Conservation (phyloP, 2,113 vertebrate species). For the Craseonycteris thonglongyai region DNA sequence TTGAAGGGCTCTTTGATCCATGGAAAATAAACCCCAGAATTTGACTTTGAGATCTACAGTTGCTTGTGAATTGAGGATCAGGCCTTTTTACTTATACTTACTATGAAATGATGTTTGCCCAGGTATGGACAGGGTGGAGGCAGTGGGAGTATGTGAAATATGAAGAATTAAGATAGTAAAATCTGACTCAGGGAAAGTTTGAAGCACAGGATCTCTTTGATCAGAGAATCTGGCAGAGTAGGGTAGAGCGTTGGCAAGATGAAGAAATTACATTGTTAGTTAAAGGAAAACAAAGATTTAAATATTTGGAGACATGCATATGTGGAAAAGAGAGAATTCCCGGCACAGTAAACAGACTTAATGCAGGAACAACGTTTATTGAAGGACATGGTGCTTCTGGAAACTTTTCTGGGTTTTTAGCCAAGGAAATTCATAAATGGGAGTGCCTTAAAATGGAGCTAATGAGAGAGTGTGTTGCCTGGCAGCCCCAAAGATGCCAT, state of each 20-base stretch:
- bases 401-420: slow-evolving; percentile 42
- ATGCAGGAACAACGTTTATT: neutral
- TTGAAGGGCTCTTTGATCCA: neutral
- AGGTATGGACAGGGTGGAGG: neutral
- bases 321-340: neutral
- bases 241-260: slow-evolving; percentile 37
- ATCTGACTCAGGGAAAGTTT: neutral
- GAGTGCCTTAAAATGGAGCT: slow-evolving; percentile 4
- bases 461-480: neutral
- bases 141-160: slow-evolving; percentile 6
- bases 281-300: slow-evolving; percentile 51
- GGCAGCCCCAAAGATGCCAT: neutral
- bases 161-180: slow-evolving; percentile 29
- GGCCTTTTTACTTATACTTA: neutral
- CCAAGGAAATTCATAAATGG: slow-evolving; percentile 37
- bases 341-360: neutral
- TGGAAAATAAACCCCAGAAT: slow-evolving; percentile 35
- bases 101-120: slow-evolving; percentile 27
- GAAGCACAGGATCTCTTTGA: neutral
- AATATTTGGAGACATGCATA: slow-evolving; percentile 11
- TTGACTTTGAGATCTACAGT: slow-evolving; percentile 29
- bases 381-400: slow-evolving; percentile 10
- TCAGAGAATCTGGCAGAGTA: neutral
- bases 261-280: slow-evolving; percentile 51
- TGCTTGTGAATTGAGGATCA: neutral